Base-by-base conservation (phyloP, 2,113 vertebrate genomes). In the Rhadina sibilatrix region DNA sequence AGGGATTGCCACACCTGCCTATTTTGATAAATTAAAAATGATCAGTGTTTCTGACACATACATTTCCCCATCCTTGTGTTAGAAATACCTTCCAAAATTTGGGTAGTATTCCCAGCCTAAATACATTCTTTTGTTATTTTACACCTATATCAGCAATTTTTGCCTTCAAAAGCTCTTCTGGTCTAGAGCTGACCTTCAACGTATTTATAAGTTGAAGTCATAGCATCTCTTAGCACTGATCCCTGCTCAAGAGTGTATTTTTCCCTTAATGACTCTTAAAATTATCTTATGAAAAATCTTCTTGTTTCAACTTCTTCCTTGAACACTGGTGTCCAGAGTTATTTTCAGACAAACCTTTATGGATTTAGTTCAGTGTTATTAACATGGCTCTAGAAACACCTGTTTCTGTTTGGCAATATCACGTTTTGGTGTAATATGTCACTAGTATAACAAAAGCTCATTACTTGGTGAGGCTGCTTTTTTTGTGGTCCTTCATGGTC, bases 371-470 rank as follows among this genome's bases (percentile, higher is more conserved):
- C 42, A 11, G 5, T 40, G 27, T 24, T 46, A 30, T 5, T 50
- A 24, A 11, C 27, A 38, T 12, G 46, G 57, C 5, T 37, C 6
- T 18, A 23, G 18, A 64, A 80, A 12, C 9, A 30, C 1, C 3
- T 15, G 0, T 28, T 53, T 64, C 15, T 40, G 24, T 59, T 47
- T 23, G 12, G 20, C 12, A 92, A 8, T 4, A 28, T 21, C 35
- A 44, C 3, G 19, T 53, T 70, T 81, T 65, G 6, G 6, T 44
- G 33, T 33, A 15, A 13, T 12, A 8, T 4, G 37, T 9, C 31
- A 13, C 3, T 35, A 28, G 2, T 22, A 2, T 16, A 57, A 28
- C 10, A 31, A 75, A 53, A 53, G 4, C 11, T 71, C 6, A 0
- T 10, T 23, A 6, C 25, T 28, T 42, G 5, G 11, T 49, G 24